Conservation (phyloP, 30 jellyfish, hydroid and myxozoan genomes). For the Nemopilema nomurai region DNA sequence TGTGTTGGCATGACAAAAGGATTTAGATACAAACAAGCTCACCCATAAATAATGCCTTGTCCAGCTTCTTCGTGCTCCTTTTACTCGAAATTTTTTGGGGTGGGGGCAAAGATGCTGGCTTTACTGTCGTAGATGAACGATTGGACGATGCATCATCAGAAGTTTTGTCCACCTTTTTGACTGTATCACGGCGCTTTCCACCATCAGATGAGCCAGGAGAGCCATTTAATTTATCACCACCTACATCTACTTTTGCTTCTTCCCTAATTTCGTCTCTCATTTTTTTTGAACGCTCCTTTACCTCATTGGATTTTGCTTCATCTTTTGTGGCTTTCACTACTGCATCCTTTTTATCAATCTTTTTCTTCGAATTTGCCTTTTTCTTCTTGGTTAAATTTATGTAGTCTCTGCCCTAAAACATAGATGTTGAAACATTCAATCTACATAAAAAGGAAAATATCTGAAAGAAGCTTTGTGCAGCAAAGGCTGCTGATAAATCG, state of each 20-base stretch:
- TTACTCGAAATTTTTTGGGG: slow-evolving; percentile 11
- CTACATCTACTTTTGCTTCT: not conserved
- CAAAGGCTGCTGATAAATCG: too few species aligned
- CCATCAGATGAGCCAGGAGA: not conserved
- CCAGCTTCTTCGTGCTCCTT: slow-evolving; percentile 21
- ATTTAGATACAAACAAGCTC: not conserved
- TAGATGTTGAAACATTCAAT: not conserved
- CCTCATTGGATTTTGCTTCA: not conserved
- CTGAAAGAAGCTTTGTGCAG: too few species aligned
- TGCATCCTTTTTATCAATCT: not conserved
- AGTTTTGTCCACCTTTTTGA: not conserved
- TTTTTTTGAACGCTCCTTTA: not conserved
- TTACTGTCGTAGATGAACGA: not conserved
- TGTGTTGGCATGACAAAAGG: too few species aligned
- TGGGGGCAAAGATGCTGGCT: slow-evolving; percentile 10
- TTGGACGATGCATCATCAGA: not conserved
- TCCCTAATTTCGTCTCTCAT: not conserved
- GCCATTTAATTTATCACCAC: not conserved
- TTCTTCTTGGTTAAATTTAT: not conserved
- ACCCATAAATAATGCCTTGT: slow-evolving; percentile 44
- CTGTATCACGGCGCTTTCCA: not conserved
- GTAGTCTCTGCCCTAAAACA: not conserved
- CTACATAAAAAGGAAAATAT: too few species aligned
- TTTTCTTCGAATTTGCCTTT: not conserved
- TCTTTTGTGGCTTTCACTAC: not conserved